These are phyloP conservation scores for Caenorhabditis panamensis DNA, from an alignment of 2,888 invertebrate species.

Conservation along the genomic window DNA sequence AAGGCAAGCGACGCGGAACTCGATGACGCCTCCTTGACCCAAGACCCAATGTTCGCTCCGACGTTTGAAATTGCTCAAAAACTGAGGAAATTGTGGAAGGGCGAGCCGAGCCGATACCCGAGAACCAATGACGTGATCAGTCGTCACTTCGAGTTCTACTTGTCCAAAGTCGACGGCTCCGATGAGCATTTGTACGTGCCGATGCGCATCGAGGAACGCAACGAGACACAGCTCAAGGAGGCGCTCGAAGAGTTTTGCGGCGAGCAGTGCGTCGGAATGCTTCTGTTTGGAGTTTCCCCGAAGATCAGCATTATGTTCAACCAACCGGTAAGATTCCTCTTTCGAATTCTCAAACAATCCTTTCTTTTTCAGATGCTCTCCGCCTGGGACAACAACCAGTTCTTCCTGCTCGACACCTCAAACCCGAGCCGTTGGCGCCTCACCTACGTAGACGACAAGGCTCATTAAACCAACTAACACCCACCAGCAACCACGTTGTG, in stretches of 20 bases:
- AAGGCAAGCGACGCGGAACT: not conserved
- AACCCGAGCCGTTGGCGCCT: slow-evolving; percentile 41
- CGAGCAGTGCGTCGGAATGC: slow-evolving; percentile 23
- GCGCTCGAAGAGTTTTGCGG: slow-evolving; percentile 24
- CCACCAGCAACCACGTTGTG: not conserved
- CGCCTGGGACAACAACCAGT: slow-evolving; percentile 38
- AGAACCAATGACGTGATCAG: not conserved
- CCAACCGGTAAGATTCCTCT: slow-evolving; percentile 9
- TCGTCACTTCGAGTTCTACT: slow-evolving; percentile 37
- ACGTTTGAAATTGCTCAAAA: slow-evolving; percentile 37
- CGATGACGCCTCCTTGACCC: not conserved
- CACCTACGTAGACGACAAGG: slow-evolving; percentile 41
- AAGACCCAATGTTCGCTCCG: slow-evolving; percentile 34
- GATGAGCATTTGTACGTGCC: slow-evolving; percentile 38
- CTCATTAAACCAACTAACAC: not conserved
- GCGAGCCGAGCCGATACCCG: slow-evolving; percentile 27
- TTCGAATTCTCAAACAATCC: not conserved
- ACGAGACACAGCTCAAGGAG: slow-evolving; percentile 30
- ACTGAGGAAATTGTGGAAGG: slow-evolving; percentile 38
- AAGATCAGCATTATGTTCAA: slow-evolving; percentile 39
- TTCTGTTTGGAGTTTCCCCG: slow-evolving; percentile 34
- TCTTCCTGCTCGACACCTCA: slow-evolving; percentile 37
- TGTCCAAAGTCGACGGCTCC: slow-evolving; percentile 20
- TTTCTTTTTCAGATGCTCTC: slow-evolving; percentile 22
- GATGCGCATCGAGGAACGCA: slow-evolving; percentile 22